These are phyloP conservation scores for Drosophila kohkoa DNA, from an alignment of 1,140 invertebrate species.

Conservation along the genomic window DNA sequence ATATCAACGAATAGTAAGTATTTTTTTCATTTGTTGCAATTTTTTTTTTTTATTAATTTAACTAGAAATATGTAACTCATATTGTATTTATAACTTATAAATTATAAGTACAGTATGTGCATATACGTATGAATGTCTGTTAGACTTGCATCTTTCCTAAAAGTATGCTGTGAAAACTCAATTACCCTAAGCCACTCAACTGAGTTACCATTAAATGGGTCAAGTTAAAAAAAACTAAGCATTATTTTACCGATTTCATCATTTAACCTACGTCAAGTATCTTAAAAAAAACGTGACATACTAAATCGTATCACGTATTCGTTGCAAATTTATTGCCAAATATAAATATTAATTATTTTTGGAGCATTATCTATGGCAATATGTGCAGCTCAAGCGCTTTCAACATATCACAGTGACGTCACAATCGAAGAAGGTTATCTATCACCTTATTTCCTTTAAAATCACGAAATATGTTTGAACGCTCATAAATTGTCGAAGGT, in stretches of 20 bases:
- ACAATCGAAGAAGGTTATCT: constrained; percentile 35
- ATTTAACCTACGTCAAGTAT: not conserved
- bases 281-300: not conserved
- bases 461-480: constrained; percentile 9
- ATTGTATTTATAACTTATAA: no score
- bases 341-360: constrained; percentile 48
- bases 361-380: constrained; percentile 33
- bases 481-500: constrained; percentile 51
- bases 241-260: constrained; percentile 5
- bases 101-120: no score
- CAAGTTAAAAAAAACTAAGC: not conserved
- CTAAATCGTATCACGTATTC: constrained; percentile 26
- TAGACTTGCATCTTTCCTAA: constrained; percentile 5
- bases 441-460: constrained; percentile 23
- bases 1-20: no score
- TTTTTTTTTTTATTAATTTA: no score
- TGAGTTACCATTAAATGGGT: not conserved
- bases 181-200: not conserved
- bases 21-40: no score
- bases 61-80: no score
- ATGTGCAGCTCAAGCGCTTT: constrained; percentile 14
- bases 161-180: constrained; percentile 29
- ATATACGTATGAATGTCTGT: no score
- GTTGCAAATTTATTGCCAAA: constrained; percentile 41
- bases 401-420: constrained; percentile 22